Base-by-base conservation (phyloP, 2,797 vertebrate species). In the Cyprinodon diabolis region DNA sequence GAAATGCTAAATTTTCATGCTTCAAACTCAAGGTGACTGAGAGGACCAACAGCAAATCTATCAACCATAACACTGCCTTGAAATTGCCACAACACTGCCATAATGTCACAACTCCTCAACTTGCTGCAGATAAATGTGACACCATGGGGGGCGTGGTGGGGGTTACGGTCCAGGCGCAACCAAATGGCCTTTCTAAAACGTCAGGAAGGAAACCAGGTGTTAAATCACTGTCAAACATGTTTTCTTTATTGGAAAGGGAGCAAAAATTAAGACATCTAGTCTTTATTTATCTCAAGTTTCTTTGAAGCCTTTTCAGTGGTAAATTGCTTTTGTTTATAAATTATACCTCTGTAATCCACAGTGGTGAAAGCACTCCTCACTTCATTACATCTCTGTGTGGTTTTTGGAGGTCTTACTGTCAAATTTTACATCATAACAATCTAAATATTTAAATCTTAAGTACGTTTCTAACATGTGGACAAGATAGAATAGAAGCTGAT, bases 11-110 rank as follows among this genome's bases (percentile, higher is more conserved):
- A 6, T 63, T 43, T 63, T n/a, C 0, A 37, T 12, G 60, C 37
- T 37, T 63, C 60, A 10, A 13, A 19, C 40, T 40, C 17, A 63
- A 60, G 69, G 57, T 43, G 67, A 73, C 71, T 74, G 76, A 49
- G 78, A 84, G 70, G 77, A 66, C 23, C 2, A 40, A 60, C 35
- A 69, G 75, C 83, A 49, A 81, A 70, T 73, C 86, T 83, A 67
- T 91, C 55, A 84, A 87, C 80, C 91, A 86, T 83, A 84, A 91
- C 76, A 68, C 82, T 89, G 83, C 83, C 77, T 72, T 75, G 51
- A 35, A 94, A 91, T 93, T 94, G 90, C 80, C 91, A 93, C 83
- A 93, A 94, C 91, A 94, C 25, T 49, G 72, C 78, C 69, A 84
- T 84, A 87, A 86, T 91, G 91, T 90, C 88, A 80, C 80, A 77